phyloP scores from a whole-genome alignment of 2,113 vertebrate genomes.

The Stictonetta naevosa region DNA sequence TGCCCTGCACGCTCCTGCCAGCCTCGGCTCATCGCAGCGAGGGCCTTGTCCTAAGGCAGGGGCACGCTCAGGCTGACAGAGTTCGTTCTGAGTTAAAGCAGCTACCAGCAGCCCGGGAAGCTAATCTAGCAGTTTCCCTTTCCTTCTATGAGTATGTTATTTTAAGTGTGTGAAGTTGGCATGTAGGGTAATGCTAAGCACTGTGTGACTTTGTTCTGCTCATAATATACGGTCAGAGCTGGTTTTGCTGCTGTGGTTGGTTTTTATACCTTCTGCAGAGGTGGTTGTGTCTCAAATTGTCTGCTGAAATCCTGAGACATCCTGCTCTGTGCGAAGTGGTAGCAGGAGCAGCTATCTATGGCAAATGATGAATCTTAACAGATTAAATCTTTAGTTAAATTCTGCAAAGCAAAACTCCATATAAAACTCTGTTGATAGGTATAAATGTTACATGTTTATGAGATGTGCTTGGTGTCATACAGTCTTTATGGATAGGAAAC shows the following conservation, averaged over 20 bases:
- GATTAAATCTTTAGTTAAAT: neutral
- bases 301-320: neutral
- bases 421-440: neutral
- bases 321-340: neutral
- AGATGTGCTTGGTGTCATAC: rapidly evolving
- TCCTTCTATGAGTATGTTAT: neutral
- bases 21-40: neutral
- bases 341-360: neutral
- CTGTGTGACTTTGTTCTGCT: neutral
- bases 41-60: neutral
- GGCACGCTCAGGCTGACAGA: neutral
- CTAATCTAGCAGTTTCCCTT: neutral
- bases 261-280: neutral
- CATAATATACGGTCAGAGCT: neutral
- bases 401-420: neutral
- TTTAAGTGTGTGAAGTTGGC: neutral
- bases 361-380: neutral
- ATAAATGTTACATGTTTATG: neutral
- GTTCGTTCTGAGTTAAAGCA: neutral
- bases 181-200: rapidly evolving
- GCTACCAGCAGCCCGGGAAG: neutral
- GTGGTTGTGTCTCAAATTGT: neutral
- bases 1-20: neutral
- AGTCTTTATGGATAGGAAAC: neutral
- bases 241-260: neutral